A percentile compares a stretch with the other conserved stretches of the same genome.
Conservation (phyloP, 2,888 invertebrate species). For the Chymomyza caudatula region DNA sequence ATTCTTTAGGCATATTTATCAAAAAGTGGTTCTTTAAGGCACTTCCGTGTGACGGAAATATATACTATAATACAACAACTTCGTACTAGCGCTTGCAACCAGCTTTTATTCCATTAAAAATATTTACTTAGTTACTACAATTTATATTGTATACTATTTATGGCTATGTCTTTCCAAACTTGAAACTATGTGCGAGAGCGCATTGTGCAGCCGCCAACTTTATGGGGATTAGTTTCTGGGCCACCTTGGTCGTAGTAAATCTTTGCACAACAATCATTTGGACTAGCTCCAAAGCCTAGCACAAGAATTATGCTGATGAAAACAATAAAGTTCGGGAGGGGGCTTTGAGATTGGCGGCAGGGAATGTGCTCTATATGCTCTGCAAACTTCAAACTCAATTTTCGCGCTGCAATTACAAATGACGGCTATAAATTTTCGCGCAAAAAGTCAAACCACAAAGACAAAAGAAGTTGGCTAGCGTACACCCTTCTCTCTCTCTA, state of each 20-base stretch:
- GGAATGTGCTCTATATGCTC: neutral
- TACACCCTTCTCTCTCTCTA: neutral
- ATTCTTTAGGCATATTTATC: slow-evolving; percentile 45
- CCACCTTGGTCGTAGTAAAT: slow-evolving; percentile 58
- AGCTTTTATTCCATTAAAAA: neutral
- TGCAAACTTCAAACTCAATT: slow-evolving; percentile 68
- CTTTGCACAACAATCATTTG: slow-evolving; percentile 65
- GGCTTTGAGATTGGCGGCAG: neutral
- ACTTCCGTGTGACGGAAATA: slow-evolving; percentile 79
- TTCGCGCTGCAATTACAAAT: slow-evolving; percentile 74
- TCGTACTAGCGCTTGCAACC: neutral
- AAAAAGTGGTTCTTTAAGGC: slow-evolving; percentile 72
- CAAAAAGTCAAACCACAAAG: slow-evolving; percentile 29
- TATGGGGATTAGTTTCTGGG: slow-evolving; percentile 29
- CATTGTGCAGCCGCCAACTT: slow-evolving; percentile 39
- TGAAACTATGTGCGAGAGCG: neutral
- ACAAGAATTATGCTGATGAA: slow-evolving; percentile 66
- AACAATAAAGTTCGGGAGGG: slow-evolving; percentile 55
- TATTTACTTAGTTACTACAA: neutral
- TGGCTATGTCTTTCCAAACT: neutral
- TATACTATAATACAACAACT: slow-evolving; percentile 46
- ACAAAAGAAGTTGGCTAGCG: slow-evolving; percentile 50
- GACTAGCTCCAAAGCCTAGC: slow-evolving; percentile 55
- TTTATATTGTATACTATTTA: neutral
- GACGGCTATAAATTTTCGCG: slow-evolving; percentile 71